Conservation (phyloP, 1,140 invertebrate species). For the Orchestia grillus region DNA sequence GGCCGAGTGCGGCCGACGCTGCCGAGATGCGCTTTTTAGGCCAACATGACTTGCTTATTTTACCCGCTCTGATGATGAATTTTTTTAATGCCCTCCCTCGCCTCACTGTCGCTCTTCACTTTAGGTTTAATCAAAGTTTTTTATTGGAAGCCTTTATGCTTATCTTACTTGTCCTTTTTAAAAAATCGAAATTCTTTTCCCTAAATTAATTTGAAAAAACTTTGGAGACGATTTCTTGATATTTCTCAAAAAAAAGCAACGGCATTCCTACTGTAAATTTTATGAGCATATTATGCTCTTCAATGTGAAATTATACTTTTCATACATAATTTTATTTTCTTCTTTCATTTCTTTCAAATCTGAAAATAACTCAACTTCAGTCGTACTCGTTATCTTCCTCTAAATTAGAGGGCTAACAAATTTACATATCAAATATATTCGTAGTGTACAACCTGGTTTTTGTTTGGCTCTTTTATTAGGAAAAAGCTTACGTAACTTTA, state of each 20-base stretch:
- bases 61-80: background rate
- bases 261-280: background rate
- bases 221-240: background rate
- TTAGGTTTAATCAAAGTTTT: background rate
- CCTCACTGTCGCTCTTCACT: background rate
- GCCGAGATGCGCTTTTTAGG: background rate
- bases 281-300: background rate
- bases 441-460: background rate
- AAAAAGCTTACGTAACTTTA: too few relatives aligned
- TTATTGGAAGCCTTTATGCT: background rate
- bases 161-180: background rate
- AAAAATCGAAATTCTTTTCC: background rate
- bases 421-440: background rate
- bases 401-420: background rate
- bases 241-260: background rate
- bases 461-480: background rate
- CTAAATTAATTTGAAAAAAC: background rate
- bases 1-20: background rate
- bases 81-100: background rate
- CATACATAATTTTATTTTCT: background rate
- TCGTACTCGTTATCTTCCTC: background rate
- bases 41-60: background rate
- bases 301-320: background rate
- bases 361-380: background rate
- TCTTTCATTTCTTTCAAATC: background rate